A percentile compares a stretch with the other conserved stretches of the same genome.
Conservation (phyloP, 2,888 invertebrate genomes). For the Himalopsyche anomala region DNA sequence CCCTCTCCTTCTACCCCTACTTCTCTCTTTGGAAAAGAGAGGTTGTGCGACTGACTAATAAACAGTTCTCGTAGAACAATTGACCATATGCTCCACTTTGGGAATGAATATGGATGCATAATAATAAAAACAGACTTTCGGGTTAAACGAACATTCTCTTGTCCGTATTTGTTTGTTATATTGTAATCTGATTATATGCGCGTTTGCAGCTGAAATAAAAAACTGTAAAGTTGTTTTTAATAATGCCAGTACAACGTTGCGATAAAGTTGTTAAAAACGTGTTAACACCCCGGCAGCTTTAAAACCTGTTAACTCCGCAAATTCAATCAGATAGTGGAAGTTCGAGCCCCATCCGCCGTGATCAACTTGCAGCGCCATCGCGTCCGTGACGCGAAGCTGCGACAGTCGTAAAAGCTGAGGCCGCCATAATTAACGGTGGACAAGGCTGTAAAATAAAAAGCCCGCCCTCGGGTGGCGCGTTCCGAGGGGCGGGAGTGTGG, state of each 20-base stretch:
- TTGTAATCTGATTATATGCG: too few species aligned
- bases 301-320: constrained; percentile 21
- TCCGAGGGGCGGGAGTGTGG: background rate
- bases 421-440: constrained; percentile 59
- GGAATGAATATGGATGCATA: too few species aligned
- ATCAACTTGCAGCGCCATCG: constrained; percentile 79
- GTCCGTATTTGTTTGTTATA: too few species aligned
- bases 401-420: constrained; percentile 73
- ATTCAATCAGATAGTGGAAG: constrained; percentile 19
- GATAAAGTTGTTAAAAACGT: constrained; percentile 33
- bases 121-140: too few species aligned
- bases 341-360: background rate
- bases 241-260: background rate
- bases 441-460: constrained; percentile 23
- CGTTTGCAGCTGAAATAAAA: too few species aligned
- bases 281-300: background rate
- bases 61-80: too few species aligned
- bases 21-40: too few species aligned
- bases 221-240: background rate
- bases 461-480: constrained; percentile 4
- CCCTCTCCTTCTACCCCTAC: too few species aligned
- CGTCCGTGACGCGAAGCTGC: constrained; percentile 89
- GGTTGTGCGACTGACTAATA: too few species aligned
- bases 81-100: too few species aligned
- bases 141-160: too few species aligned